Base-by-base conservation (phyloP, 2,113 vertebrate species). In the Paedocypris sp. region DNA sequence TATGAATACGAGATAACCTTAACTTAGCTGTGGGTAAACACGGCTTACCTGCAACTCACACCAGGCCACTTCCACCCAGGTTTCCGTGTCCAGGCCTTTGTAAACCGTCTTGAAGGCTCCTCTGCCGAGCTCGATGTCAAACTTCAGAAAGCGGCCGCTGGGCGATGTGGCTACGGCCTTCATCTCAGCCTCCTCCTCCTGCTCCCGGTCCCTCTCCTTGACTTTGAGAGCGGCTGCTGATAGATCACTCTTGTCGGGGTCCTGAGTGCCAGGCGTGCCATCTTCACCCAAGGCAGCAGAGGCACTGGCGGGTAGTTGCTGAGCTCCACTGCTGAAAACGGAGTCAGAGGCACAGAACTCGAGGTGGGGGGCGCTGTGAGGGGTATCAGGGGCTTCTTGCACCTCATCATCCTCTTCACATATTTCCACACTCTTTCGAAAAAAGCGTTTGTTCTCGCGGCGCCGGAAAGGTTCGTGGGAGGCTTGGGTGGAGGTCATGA, bases 1-100 rank as follows among this genome's bases (percentile, higher is more conserved):
- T 6, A 39, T 26, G 16, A n/a, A 26, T 9, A 39, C 4, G 0
- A n/a, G n/a, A 4, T 42, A 42, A 42, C 15, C 10, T 6, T 35
- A 19, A 32, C 3, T n/a, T 3, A 45, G 23, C 13, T 48, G n/a
- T n/a, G 29, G 26, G 32, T 65, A 20, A 65, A 52, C 6, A 41
- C 12, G 49, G 35, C 88, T 77, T 65, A 94, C 92, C 91, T 95
- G 91, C 57, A 95, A 79, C 73, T 94, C 92, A 69, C 92, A 94
- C 92, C 92, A 96, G 64, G 92, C 92, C 73, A 96, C 92, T 70
- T 96, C 92, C 68, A 96, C 92, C 91, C 91, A 93, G 0, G 91
- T 96, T 66, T 93, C 92, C 0, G 91, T 92, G 77, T 96, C 92
- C 60, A 96, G 78, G 58, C 92, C 92, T 81, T 96, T 96, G 74